These are phyloP conservation scores for Lycaena phlaeas DNA, from an alignment of 2,888 invertebrate genomes.

Conservation along the genomic window DNA sequence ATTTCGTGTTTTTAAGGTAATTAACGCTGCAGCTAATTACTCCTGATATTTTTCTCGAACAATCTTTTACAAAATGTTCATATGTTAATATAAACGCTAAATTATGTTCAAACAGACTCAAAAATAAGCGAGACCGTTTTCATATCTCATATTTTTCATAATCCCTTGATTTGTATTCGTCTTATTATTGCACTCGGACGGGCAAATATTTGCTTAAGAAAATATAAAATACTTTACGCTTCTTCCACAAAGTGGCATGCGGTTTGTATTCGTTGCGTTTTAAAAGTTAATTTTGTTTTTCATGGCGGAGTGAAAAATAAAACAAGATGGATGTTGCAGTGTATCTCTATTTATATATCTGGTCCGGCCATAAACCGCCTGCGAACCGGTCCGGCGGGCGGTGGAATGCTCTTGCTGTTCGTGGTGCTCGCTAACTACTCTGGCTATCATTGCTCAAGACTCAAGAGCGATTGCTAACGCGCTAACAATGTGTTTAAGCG, in stretches of 20 bases:
- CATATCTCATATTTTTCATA: too few relatives aligned
- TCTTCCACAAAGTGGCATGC: neutral
- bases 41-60: too few relatives aligned
- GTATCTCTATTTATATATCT: conserved; percentile 62
- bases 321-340: conserved; percentile 60
- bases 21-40: too few relatives aligned
- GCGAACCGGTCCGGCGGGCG: conserved; percentile 57
- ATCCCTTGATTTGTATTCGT: too few relatives aligned
- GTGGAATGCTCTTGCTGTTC: conserved; percentile 45
- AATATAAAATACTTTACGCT: conserved; percentile 4
- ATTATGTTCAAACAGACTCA: too few relatives aligned
- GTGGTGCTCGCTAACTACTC: conserved; percentile 43
- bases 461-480: conserved; percentile 41
- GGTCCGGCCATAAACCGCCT: conserved; percentile 62
- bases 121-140: too few relatives aligned
- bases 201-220: conserved; percentile 7
- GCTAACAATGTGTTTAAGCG: conserved; percentile 47
- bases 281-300: conserved; percentile 28
- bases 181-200: too few relatives aligned
- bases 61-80: too few relatives aligned
- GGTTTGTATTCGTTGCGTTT: conserved; percentile 6
- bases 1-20: too few relatives aligned
- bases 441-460: conserved; percentile 34
- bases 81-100: too few relatives aligned
- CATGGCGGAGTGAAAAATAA: conserved; percentile 35